A percentile compares a stretch with the other conserved stretches of the same genome.
Evolutionary conservation across 2,888 invertebrate genomes (phyloP).

Genomic region (Habroteleia sp.): DNA sequence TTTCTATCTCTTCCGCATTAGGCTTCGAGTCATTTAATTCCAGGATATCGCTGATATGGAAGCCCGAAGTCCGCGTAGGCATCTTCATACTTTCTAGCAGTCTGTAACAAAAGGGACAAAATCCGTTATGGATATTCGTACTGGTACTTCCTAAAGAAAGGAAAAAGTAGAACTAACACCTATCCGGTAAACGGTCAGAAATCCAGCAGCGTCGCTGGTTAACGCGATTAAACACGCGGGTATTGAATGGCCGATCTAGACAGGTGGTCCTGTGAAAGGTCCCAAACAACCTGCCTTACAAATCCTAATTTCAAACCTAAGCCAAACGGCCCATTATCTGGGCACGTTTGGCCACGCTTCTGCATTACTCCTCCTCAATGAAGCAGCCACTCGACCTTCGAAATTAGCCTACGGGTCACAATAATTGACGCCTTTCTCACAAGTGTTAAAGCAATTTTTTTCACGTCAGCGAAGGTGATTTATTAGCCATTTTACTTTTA

Average conservation of each 20-base stretch:
- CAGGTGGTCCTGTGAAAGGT: slow-evolving; percentile 37
- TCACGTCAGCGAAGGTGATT: background rate
- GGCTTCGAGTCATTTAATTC: slow-evolving; percentile 89
- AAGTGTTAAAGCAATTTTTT: slow-evolving; percentile 28
- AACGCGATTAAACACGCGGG: slow-evolving; percentile 66
- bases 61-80: slow-evolving; percentile 90
- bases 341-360: slow-evolving; percentile 71
- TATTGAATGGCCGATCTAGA: slow-evolving; percentile 37
- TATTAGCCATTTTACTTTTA: slow-evolving; percentile 1
- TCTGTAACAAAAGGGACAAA: slow-evolving; percentile 82
- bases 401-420: slow-evolving; percentile 22
- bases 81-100: slow-evolving; percentile 91
- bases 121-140: background rate
- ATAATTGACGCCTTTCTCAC: slow-evolving; percentile 28
- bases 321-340: slow-evolving; percentile 73
- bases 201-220: slow-evolving; percentile 67
- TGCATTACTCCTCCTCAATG: slow-evolving; percentile 31
- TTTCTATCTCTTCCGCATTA: slow-evolving; percentile 73
- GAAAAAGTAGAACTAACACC: slow-evolving; percentile 26
- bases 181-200: slow-evolving; percentile 67
- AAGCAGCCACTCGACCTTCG: slow-evolving; percentile 34
- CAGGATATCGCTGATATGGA: slow-evolving; percentile 96
- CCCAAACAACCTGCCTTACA: slow-evolving; percentile 69
- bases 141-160: slow-evolving; percentile 20
- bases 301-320: slow-evolving; percentile 68